These are phyloP conservation scores for Rhyacichthys aspro DNA, from an alignment of 2,797 vertebrate genomes.

Conservation along the genomic window DNA sequence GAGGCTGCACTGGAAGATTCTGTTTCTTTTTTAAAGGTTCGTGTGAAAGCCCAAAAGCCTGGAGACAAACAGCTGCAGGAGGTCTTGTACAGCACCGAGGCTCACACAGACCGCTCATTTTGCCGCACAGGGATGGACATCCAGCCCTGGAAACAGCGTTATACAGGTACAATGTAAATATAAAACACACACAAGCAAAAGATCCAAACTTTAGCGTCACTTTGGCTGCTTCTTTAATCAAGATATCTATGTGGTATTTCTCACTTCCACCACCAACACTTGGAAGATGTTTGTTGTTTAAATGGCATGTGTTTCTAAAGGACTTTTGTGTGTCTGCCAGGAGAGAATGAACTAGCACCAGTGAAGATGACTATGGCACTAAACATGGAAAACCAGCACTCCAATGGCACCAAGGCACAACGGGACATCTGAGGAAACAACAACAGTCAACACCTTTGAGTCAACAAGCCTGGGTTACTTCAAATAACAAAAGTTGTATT, in stretches of 20 bases:
- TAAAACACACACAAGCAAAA: background rate
- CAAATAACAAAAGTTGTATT: too few species aligned
- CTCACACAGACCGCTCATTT: conserved; percentile 80
- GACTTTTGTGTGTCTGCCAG: conserved; percentile 35
- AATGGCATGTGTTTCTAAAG: background rate
- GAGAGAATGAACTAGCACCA: conserved; percentile 43
- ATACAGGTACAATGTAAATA: conserved; percentile 49
- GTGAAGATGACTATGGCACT: conserved; percentile 65
- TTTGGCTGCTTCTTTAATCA: background rate
- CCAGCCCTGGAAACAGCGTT: conserved; percentile 74
- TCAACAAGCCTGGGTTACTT: background rate
- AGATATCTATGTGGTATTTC: background rate
- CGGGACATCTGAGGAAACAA: conserved; percentile 58
- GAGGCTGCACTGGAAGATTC: too few species aligned
- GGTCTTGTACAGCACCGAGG: conserved; percentile 82
- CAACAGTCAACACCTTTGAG: background rate
- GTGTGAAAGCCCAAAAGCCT: conserved; percentile 79
- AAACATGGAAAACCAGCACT: conserved; percentile 52
- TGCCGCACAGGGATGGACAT: conserved; percentile 77
- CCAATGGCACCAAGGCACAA: conserved; percentile 35
- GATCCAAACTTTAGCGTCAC: too few species aligned
- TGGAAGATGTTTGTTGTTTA: background rate
- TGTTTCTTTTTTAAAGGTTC: conserved; percentile 51
- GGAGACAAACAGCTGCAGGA: conserved; percentile 78
- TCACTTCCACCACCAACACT: background rate